Evolutionary conservation across 23 tunicate genomes (phyloP), one percentile per base, ranked within the genome.

Genomic region (Halocynthia roretzi): DNA sequence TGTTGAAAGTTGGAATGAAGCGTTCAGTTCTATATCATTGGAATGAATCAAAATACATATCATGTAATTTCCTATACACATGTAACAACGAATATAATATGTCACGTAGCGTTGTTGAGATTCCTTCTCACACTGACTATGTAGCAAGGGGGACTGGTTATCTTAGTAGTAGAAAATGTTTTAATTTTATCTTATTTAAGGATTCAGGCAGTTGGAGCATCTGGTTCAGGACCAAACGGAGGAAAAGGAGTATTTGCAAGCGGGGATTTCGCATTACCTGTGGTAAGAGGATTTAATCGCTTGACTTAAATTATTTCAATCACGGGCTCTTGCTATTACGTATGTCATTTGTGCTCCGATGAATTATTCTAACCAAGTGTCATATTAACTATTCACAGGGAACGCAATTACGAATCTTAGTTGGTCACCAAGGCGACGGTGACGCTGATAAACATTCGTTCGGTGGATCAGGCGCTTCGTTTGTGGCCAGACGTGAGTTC

Each of bases 401-500:
- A 5, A 64, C 78, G 8, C 14, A 14, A 10, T 54, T 74, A n/a
- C 54, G 56, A 74, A 20, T 74, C n/a, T 50, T 74, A 64, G 78
- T 74, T 21, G 78, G 66, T 14, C 78, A 74, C 5, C 61, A 74
- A 54, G 78, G 78, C 0, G 78, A 74, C 5, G 56, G 56, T 23
- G 63, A 74, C 31, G 78, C 55, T 17, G 65, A 19, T 11, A 54
- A 62, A 10, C n/a, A 4, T n/a, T 74, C 78, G 19, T 74, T 74
- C 5, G 78, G 78, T 20, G 78, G 78, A 54, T 52, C 78, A 10
- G 78, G 78, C 17, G 78, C 50, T 20, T 54, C 64, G 18, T 74
- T 54, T 74, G 56, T 74, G 8, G 78, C 21, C 10, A 53, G 78
- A 74, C 19, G 44, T 31, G 4, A 31, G 44, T 31, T 0, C 44